A percentile compares a stretch with the other conserved stretches of the same genome.
phyloP scores from a whole-genome alignment of 2,113 vertebrate genomes.

The Microtus ochrogaster region DNA sequence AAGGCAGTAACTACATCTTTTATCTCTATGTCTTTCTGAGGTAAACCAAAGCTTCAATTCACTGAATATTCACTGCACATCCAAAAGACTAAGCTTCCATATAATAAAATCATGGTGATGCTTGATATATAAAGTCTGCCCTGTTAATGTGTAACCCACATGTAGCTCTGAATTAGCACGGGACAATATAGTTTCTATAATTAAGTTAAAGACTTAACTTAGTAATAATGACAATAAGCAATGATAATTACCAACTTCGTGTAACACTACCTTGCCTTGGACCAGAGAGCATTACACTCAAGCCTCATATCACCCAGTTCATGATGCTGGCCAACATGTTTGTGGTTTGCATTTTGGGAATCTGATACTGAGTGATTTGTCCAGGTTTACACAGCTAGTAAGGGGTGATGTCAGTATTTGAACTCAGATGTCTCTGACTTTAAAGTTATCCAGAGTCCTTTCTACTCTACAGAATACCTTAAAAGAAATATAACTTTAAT shows the following conservation, averaged over 20 bases:
- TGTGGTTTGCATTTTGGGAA: background rate
- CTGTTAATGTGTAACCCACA: background rate
- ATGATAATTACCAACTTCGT: too few relatives aligned
- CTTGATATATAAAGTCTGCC: background rate
- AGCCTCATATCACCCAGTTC: background rate
- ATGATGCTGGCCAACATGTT: background rate
- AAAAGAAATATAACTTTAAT: background rate
- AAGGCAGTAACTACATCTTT: background rate
- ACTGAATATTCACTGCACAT: background rate
- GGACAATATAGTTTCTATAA: background rate
- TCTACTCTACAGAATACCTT: background rate
- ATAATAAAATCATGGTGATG: background rate
- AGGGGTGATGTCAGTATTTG: background rate
- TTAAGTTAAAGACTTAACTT: background rate
- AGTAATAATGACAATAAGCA: background rate
- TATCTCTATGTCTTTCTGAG: background rate
- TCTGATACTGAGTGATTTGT: background rate
- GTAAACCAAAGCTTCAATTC: background rate
- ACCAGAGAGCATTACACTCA: background rate
- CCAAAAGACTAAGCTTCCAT: background rate
- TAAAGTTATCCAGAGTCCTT: background rate
- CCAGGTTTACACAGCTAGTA: background rate
- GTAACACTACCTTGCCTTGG: background rate
- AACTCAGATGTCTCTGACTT: background rate
- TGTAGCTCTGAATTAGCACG: background rate